phyloP scores from a whole-genome alignment of 2,113 vertebrate genomes.

The Epinephelus fuscoguttatus region DNA sequence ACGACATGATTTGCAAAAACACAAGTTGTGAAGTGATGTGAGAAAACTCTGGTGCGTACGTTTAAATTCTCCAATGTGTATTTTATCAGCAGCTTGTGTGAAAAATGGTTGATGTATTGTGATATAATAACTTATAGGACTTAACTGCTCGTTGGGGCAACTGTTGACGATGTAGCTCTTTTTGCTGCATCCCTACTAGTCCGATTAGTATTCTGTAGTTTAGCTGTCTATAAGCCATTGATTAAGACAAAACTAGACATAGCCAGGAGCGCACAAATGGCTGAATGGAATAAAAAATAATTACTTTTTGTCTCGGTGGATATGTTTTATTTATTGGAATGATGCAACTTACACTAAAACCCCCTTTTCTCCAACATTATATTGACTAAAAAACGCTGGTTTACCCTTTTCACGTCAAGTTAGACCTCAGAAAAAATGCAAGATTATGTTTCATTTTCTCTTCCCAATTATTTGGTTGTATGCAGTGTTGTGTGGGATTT shows the following conservation, averaged over 20 bases:
- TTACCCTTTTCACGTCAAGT: constrained; percentile 8
- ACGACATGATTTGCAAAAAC: constrained; percentile 64
- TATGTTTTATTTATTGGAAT: constrained; percentile 54
- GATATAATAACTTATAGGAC: constrained; percentile 69
- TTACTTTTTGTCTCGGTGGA: constrained; percentile 46
- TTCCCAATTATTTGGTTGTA: constrained; percentile 16
- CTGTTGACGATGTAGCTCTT: constrained; percentile 26
- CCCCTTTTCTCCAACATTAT: constrained; percentile 10
- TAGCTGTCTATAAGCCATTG: constrained; percentile 56
- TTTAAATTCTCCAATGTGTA: constrained; percentile 59
- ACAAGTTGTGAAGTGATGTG: constrained; percentile 66
- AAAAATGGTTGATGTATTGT: constrained; percentile 76
- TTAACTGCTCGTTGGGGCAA: constrained; percentile 45
- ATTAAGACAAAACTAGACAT: constrained; percentile 31
- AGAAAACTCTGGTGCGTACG: constrained; percentile 53
- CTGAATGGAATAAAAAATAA: constrained; percentile 17
- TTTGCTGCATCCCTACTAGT: constrained; percentile 54
- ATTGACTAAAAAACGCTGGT: constrained; percentile 25
- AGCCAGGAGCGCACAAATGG: constrained; percentile 32
- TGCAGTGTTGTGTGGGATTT: constrained; percentile 48
- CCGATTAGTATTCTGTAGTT: constrained; percentile 54
- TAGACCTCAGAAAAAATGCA: constrained; percentile 22
- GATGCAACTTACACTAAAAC: constrained; percentile 55
- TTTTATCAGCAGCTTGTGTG: constrained; percentile 72
- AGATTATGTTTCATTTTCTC: constrained; percentile 22